Conservation (phyloP, 2,113 vertebrate genomes). For the Ploceus nigricollis region DNA sequence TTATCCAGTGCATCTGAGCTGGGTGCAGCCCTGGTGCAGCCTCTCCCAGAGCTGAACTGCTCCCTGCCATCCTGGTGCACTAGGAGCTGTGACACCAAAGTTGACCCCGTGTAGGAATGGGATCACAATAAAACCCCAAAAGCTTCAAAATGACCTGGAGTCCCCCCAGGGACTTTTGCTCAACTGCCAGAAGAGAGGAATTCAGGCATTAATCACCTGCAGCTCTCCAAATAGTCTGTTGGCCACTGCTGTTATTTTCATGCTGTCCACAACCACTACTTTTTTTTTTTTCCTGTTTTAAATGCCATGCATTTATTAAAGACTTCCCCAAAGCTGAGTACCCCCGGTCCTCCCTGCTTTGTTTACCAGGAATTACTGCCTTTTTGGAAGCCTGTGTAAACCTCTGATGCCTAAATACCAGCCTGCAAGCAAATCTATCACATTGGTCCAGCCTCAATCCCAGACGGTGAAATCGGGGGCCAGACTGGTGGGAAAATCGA, state of each 20-base stretch:
- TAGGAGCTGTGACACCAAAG: background rate
- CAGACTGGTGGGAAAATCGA: conserved; percentile 14
- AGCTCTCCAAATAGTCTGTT: background rate
- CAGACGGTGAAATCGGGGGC: background rate
- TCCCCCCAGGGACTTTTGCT: background rate
- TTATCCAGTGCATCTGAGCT: background rate
- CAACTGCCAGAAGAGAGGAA: background rate
- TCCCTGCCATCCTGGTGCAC: background rate
- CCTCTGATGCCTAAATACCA: background rate
- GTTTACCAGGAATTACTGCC: conserved; percentile 1
- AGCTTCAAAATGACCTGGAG: background rate
- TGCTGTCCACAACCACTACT: background rate
- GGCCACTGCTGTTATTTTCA: background rate
- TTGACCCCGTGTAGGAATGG: background rate
- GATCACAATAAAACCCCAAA: background rate
- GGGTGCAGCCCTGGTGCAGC: background rate
- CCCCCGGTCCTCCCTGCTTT: background rate
- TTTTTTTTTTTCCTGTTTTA: background rate
- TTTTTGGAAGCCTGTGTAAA: background rate
- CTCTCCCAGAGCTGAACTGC: background rate
- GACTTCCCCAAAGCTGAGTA: background rate
- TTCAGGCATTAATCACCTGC: background rate
- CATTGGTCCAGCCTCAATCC: background rate
- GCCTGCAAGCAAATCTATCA: background rate
- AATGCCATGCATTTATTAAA: background rate